A percentile compares a stretch with the other conserved stretches of the same genome.
These are phyloP conservation scores for Botia kubotai DNA, from an alignment of 2,797 vertebrate genomes.

Conservation along the genomic window DNA sequence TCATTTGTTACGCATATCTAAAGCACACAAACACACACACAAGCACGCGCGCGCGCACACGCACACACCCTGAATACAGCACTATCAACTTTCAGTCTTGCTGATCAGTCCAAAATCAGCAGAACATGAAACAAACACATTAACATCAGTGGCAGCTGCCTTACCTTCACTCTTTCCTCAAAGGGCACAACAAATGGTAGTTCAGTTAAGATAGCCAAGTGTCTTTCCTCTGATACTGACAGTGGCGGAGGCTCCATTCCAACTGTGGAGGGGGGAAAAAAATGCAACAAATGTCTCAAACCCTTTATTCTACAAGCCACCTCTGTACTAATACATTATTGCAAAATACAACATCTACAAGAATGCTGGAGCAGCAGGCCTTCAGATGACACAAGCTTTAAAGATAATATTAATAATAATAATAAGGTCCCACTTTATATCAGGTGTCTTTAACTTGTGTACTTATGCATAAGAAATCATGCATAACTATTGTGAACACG, in stretches of 20 bases:
- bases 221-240: slow-evolving; percentile 95
- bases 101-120: neutral
- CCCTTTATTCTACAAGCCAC: neutral
- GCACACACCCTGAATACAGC: no score
- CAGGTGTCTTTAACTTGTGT: no score
- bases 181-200: slow-evolving; percentile 98
- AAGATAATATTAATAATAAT: no score
- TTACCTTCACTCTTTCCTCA: slow-evolving; percentile 98
- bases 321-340: neutral
- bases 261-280: slow-evolving; percentile 75
- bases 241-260: slow-evolving; percentile 92
- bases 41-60: no score
- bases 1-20: no score
- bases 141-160: neutral
- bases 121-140: neutral
- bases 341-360: neutral
- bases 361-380: no score
- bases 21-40: no score
- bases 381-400: no score
- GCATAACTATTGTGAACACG: no score
- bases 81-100: neutral
- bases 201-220: slow-evolving; percentile 96
- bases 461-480: no score
- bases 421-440: no score
- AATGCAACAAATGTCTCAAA: neutral